A percentile compares a stretch with the other conserved stretches of the same genome.
Evolutionary conservation across 2,113 vertebrate genomes (phyloP).

Genomic region (Gorilla gorilla): DNA sequence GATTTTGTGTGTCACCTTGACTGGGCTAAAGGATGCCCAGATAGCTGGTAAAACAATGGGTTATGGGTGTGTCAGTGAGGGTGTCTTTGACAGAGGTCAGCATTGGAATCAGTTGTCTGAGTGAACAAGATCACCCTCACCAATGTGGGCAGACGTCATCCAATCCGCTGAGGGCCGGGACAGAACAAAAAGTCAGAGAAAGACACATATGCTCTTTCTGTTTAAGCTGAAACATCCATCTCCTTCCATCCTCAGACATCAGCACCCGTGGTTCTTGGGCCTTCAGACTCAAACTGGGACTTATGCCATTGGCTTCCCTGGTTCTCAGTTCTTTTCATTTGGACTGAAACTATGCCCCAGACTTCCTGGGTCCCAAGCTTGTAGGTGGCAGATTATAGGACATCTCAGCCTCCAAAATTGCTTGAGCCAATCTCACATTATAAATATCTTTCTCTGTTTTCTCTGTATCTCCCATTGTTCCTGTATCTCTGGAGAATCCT

Average conservation of each 20-base stretch:
- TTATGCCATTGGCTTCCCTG: neutral
- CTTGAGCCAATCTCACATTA: neutral
- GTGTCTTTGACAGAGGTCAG: neutral
- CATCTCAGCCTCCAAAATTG: neutral
- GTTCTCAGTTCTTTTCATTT: neutral
- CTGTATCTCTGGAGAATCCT: neutral
- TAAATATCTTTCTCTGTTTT: neutral
- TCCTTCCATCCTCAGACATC: too few relatives aligned
- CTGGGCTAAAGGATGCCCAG: neutral
- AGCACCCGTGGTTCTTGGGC: neutral
- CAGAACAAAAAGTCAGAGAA: neutral
- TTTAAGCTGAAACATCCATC: too few relatives aligned
- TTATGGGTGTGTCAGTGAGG: neutral
- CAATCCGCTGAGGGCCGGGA: too few relatives aligned
- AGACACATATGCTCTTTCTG: neutral
- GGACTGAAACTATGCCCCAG: too few relatives aligned
- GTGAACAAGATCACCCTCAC: neutral
- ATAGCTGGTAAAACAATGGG: neutral
- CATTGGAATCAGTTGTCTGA: neutral
- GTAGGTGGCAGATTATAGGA: neutral
- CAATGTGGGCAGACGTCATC: fast-evolving
- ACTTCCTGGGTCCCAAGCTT: neutral
- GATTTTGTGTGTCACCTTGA: neutral
- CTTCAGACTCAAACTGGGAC: too few relatives aligned
- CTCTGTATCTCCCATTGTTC: neutral